These are phyloP conservation scores for Phaethon lepturus DNA, from an alignment of 2,113 vertebrate genomes.

Conservation along the genomic window DNA sequence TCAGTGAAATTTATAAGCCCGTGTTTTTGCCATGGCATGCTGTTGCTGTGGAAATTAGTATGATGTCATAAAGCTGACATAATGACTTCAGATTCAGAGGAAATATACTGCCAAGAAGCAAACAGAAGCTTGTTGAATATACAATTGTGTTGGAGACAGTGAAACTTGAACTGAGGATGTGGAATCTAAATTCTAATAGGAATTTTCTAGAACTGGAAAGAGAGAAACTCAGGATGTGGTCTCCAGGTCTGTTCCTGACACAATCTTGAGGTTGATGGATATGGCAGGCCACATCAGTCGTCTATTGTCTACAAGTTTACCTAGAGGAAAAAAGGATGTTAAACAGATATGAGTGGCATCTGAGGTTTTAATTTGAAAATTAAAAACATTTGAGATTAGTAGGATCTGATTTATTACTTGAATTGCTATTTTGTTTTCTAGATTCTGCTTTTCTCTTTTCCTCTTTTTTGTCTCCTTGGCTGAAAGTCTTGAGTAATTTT, in stretches of 20 bases:
- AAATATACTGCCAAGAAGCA: not conserved
- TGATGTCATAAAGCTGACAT: not conserved
- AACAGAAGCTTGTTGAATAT: not conserved
- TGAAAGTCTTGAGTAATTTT: not conserved
- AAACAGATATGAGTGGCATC: not conserved
- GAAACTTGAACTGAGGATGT: not conserved
- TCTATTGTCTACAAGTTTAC: not conserved
- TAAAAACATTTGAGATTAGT: not conserved
- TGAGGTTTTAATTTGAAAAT: not conserved
- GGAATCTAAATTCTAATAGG: not conserved
- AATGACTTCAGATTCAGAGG: not conserved
- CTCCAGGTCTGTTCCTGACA: not conserved
- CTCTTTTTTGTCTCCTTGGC: accelerated
- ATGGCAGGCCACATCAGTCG: not conserved
- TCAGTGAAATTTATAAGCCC: not conserved
- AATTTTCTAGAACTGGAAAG: constrained; percentile 2
- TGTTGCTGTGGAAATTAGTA: not conserved
- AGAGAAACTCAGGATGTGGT: not conserved
- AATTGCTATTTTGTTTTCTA: not conserved
- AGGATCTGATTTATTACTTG: not conserved
- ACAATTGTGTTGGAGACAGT: not conserved
- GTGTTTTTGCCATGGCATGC: not conserved
- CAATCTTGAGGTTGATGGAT: not conserved
- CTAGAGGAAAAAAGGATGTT: not conserved
- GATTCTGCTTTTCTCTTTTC: not conserved